Percentiles rank a stretch among this genome's conserved stretches.
Conservation (phyloP, 2,113 vertebrate genomes). For the Syngnathus typhle region DNA sequence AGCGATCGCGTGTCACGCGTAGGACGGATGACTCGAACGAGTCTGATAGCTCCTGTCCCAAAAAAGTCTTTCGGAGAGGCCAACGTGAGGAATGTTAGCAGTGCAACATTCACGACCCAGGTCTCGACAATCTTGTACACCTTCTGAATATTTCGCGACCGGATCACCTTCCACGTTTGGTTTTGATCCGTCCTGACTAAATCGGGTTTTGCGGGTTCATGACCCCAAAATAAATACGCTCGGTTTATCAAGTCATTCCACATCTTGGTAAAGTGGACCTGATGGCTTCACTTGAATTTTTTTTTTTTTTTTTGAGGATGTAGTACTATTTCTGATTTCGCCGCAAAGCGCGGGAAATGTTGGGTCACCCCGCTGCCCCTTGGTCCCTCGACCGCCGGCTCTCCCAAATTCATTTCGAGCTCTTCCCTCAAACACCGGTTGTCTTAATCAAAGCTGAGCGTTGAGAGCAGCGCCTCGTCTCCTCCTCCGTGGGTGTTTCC, state of each 20-base stretch:
- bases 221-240: background rate
- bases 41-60: constrained; percentile 35
- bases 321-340: constrained; percentile 28
- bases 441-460: constrained; percentile 58
- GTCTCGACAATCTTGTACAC: background rate
- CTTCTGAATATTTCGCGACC: background rate
- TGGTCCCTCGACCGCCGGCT: constrained; percentile 24
- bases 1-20: constrained; percentile 87
- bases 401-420: constrained; percentile 17
- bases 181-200: background rate
- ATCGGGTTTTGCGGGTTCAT: background rate
- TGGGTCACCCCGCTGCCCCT: constrained; percentile 23
- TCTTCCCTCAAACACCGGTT: constrained; percentile 28
- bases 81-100: constrained; percentile 11
- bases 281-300: background rate
- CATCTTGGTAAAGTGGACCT: background rate
- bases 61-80: constrained; percentile 12
- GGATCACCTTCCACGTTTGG: background rate
- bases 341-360: constrained; percentile 28
- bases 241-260: too few relatives aligned
- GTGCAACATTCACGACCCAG: background rate
- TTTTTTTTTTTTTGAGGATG: background rate
- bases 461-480: constrained; percentile 21
- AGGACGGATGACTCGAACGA: constrained; percentile 53
- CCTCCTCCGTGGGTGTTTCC: constrained; percentile 6